Base-by-base conservation (phyloP, 2,113 vertebrate species). In the Sebastes schlegelii region DNA sequence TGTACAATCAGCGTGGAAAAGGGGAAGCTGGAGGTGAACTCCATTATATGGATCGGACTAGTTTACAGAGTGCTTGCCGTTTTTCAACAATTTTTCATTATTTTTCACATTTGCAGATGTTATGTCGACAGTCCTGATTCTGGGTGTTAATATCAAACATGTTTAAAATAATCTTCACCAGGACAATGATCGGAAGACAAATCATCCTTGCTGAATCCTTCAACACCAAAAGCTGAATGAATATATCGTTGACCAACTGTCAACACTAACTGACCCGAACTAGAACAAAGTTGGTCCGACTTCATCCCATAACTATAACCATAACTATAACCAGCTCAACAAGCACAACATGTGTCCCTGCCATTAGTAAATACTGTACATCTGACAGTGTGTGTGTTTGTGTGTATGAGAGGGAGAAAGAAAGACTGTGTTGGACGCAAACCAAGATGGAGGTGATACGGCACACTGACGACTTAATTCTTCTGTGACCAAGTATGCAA, bases 401-500 rank as follows among this genome's bases (percentile, higher is more conserved):
- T 61, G 55, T 51, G 7, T 49, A 16, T 21, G 43, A 46, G 49
- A 23, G 13, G 14, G 23, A 8, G 62, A 58, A 17, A 16, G 1
- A 55, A 54, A 13, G 11, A 48, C 17, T 19, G 19, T 1, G 9
- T 73, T 82, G 61, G 61, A 69, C 2, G 0, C 23, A 43, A 57
- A 68, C 55, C 49, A 79, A 79, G 42, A 81, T 16, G 46, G 42
- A 62, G 72, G 66, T 79, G 61, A 49, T 2, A 23, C 10, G 51
- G 6, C 65, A 45, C 17, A 14, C 13, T 34, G 65, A 61, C 26
- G 23, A 48, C 40, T 74, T 51, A 45, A 75, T 83, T 77, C 64
- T 78, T 83, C 43, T 26, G 60, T 51, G 61, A 54, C 65, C 62
- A 65, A 64, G 64, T 34, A 8, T 21, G 68, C 75, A 2, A 34